phyloP scores from a whole-genome alignment of 1,140 invertebrate species.

The Meloidogyne floridensis region DNA sequence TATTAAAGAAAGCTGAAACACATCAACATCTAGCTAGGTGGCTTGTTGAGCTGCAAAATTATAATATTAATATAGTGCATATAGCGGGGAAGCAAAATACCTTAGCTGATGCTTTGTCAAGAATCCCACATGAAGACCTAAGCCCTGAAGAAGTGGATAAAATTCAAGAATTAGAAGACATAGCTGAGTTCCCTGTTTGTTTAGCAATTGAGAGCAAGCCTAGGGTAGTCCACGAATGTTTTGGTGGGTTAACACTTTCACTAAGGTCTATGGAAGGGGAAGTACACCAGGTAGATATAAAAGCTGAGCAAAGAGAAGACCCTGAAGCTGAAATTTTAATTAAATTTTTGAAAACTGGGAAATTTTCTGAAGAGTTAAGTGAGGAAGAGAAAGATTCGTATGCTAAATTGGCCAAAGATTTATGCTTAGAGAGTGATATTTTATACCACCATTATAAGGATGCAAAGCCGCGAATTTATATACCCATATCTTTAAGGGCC shows the following conservation, averaged over 20 bases:
- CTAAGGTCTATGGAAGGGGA: not conserved
- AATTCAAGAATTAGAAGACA: slow-evolving; percentile 16
- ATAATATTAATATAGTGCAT: slow-evolving; percentile 27
- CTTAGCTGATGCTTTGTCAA: slow-evolving; percentile 21
- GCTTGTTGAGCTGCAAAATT: slow-evolving; percentile 21
- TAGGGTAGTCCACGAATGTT: not conserved
- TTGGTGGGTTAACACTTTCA: not conserved
- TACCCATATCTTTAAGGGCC: not conserved
- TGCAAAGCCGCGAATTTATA: not conserved
- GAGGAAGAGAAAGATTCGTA: not conserved
- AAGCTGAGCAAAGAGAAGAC: not conserved
- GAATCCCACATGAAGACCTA: not conserved
- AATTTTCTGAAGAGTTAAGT: not conserved
- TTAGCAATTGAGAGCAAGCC: not conserved
- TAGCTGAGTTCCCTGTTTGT: slow-evolving; percentile 20
- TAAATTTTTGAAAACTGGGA: not conserved
- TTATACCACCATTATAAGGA: not conserved
- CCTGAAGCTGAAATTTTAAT: not conserved
- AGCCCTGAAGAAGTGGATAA: not conserved
- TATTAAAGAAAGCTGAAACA: slow-evolving; percentile 18
- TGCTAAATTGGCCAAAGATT: not conserved
- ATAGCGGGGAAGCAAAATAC: slow-evolving; percentile 17
- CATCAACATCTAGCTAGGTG: slow-evolving; percentile 5
- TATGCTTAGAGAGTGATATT: not conserved
- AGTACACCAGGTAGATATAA: not conserved